Percentiles rank a stretch among this genome's conserved stretches.
Evolutionary conservation across 2,888 invertebrate species (phyloP).

Genomic region (Lasioglossum villosulum): DNA sequence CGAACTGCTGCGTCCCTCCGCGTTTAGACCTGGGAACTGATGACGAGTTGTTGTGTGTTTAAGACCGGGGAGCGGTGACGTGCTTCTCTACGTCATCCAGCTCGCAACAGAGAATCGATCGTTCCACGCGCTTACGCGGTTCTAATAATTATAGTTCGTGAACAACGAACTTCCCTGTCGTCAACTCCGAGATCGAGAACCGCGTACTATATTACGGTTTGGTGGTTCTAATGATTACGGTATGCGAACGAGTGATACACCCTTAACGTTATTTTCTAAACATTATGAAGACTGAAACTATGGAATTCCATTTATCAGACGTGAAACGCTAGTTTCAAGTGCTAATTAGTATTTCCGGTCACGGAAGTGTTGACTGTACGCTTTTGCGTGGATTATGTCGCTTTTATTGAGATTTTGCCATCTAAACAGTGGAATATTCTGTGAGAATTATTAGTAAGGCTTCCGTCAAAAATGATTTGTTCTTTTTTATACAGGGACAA

Average conservation of each 20-base stretch:
- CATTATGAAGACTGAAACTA: not conserved
- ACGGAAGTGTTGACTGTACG: not conserved
- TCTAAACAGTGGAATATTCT: not conserved
- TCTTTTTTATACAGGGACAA: too few relatives aligned
- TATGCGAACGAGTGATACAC: too few relatives aligned
- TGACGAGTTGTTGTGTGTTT: not conserved
- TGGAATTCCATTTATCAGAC: not conserved
- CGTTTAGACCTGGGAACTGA: not conserved
- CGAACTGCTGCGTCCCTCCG: not conserved
- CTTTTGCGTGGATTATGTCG: not conserved
- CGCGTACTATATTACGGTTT: not conserved
- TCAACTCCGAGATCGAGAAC: not conserved
- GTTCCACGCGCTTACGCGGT: not conserved
- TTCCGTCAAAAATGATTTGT: too few relatives aligned
- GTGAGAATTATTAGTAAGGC: not conserved
- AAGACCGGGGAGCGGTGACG: not conserved
- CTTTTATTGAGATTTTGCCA: not conserved
- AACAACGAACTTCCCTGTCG: not conserved
- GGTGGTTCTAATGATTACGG: not conserved
- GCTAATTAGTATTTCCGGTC: not conserved
- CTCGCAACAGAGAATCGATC: not conserved
- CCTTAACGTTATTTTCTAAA: not conserved
- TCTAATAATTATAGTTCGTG: not conserved
- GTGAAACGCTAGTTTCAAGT: not conserved
- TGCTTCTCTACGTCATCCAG: slow-evolving; percentile 1